Evolutionary conservation across 2,113 vertebrate genomes (phyloP).

Genomic region (Spermophilus dauricus): DNA sequence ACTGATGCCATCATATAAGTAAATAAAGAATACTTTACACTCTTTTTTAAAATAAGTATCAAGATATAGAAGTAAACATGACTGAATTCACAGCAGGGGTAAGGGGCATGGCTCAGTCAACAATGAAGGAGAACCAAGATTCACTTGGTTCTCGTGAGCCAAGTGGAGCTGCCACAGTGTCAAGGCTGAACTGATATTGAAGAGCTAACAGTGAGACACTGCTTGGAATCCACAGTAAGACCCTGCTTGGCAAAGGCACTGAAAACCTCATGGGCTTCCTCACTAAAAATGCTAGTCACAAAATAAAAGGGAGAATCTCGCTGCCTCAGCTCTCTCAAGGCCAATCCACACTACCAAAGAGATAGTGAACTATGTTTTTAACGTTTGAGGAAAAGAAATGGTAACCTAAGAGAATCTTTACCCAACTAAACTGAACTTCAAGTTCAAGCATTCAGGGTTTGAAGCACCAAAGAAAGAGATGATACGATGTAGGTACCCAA

Average conservation of each 20-base stretch:
- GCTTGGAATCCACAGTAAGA: not conserved
- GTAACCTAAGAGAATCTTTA: not conserved
- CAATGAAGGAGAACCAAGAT: not conserved
- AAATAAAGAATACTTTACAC: not conserved
- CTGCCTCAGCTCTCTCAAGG: not conserved
- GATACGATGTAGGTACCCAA: not conserved
- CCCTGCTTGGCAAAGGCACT: not conserved
- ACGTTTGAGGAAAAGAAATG: not conserved
- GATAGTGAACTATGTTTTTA: too few species aligned
- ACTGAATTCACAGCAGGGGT: not conserved
- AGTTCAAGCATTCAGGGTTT: not conserved
- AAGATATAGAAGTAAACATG: not conserved
- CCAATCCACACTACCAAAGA: not conserved
- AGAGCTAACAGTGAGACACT: not conserved
- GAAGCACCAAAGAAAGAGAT: not conserved
- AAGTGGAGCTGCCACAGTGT: rapidly evolving
- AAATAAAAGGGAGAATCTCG: not conserved
- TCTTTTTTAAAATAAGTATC: too few species aligned
- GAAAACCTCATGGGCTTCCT: not conserved
- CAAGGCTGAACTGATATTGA: not conserved
- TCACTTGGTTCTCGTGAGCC: not conserved
- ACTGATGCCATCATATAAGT: not conserved
- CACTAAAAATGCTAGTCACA: not conserved
- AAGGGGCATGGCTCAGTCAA: too few species aligned
- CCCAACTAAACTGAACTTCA: not conserved